Percentiles rank a stretch among this genome's conserved stretches.
phyloP scores from a whole-genome alignment of 2,797 vertebrate genomes.

The Sandelia bainsii region DNA sequence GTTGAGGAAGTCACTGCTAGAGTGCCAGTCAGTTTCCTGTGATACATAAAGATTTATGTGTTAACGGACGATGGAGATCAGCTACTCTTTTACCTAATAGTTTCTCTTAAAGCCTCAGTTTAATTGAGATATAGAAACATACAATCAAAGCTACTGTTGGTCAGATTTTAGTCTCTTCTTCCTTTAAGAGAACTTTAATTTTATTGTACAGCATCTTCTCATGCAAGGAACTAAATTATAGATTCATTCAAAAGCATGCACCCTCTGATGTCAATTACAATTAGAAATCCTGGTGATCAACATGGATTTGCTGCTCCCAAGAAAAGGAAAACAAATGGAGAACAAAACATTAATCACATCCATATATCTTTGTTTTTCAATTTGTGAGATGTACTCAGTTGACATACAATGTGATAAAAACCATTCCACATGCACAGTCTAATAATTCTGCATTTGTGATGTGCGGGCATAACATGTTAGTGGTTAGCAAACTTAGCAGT shows the following conservation, averaged over 20 bases:
- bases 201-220: neutral
- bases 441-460: slow-evolving; percentile 49
- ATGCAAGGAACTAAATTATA: neutral
- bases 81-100: neutral
- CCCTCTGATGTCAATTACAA: neutral
- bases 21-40: slow-evolving; percentile 83
- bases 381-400: slow-evolving; percentile 16
- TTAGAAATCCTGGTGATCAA: neutral
- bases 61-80: slow-evolving; percentile 67
- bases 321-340: neutral
- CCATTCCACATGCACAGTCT: slow-evolving; percentile 48
- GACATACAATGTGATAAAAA: slow-evolving; percentile 7
- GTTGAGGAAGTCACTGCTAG: slow-evolving; percentile 85
- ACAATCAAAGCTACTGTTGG: slow-evolving; percentile 5
- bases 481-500: slow-evolving; percentile 67
- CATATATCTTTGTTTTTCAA: neutral
- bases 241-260: neutral
- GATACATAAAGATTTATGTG: slow-evolving; percentile 79
- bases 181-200: neutral
- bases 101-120: slow-evolving; percentile 10
- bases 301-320: neutral
- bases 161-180: neutral
- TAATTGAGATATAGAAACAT: neutral
- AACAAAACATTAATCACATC: slow-evolving; percentile 29
- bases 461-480: slow-evolving; percentile 68